Percentiles rank a stretch among this genome's conserved stretches.
Evolutionary conservation across 2,113 vertebrate species (phyloP).

Genomic region (Pachypanchax playfairii): DNA sequence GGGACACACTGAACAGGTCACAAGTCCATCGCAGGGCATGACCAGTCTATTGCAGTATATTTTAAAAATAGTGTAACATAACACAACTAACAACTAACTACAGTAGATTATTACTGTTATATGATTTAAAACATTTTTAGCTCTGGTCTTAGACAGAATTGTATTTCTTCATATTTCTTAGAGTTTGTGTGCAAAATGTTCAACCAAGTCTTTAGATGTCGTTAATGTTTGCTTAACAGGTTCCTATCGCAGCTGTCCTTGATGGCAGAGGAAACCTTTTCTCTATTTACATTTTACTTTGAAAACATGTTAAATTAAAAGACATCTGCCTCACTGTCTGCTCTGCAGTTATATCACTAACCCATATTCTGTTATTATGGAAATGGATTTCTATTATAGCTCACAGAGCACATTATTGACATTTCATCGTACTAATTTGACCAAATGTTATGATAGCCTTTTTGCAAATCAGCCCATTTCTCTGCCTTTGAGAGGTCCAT

Average conservation of each 20-base stretch:
- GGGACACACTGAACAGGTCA: no score
- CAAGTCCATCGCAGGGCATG: no score
- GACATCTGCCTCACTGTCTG: background rate
- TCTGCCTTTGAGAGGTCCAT: constrained; percentile 25
- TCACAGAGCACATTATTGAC: constrained; percentile 39
- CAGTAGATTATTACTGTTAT: no score
- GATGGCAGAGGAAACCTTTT: background rate
- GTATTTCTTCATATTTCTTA: no score
- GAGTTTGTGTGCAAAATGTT: constrained; percentile 3
- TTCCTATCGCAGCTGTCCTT: constrained; percentile 3
- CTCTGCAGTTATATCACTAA: constrained; percentile 14
- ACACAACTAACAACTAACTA: no score
- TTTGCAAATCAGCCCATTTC: constrained; percentile 22
- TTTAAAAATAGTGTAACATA: no score
- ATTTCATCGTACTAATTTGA: constrained; percentile 35
- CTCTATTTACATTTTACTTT: background rate
- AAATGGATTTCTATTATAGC: constrained; percentile 32
- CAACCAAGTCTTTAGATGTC: background rate
- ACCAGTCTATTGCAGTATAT: no score
- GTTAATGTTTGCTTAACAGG: background rate
- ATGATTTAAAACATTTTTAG: no score
- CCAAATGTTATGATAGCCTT: constrained; percentile 32
- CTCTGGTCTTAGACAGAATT: background rate
- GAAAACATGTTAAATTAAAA: constrained; percentile 3
- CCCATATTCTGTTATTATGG: constrained; percentile 18